A percentile compares a stretch with the other conserved stretches of the same genome.
Conservation (phyloP, 2,113 vertebrate genomes). For the Megaleporinus macrocephalus region DNA sequence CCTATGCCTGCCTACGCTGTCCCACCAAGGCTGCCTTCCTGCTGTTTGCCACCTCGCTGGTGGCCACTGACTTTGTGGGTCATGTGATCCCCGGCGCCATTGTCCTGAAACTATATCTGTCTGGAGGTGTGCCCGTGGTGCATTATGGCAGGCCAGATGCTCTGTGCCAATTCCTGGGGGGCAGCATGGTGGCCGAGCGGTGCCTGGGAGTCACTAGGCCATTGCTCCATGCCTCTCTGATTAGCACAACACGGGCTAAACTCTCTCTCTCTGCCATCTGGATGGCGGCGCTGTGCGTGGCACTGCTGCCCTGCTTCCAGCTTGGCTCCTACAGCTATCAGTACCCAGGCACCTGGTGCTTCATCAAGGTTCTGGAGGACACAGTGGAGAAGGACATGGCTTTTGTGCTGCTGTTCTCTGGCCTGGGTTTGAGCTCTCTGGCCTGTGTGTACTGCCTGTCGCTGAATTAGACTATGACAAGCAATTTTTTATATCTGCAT, state of each 20-base stretch:
- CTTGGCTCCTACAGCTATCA: conserved; percentile 85
- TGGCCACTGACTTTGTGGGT: conserved; percentile 84
- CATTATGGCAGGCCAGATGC: conserved; percentile 67
- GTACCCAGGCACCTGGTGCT: conserved; percentile 87
- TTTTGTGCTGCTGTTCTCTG: conserved; percentile 83
- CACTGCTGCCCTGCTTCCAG: conserved; percentile 80
- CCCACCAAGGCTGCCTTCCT: conserved; percentile 88
- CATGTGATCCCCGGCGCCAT: conserved; percentile 86
- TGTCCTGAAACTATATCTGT: conserved; percentile 82
- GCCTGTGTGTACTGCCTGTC: too few relatives aligned
- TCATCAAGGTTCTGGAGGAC: conserved; percentile 77
- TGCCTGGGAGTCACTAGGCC: conserved; percentile 87
- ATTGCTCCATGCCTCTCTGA: conserved; percentile 80
- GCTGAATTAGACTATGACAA: too few relatives aligned
- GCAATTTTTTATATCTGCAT: too few relatives aligned
- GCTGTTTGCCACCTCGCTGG: conserved; percentile 83
- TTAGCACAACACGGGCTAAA: conserved; percentile 81
- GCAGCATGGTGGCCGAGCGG: conserved; percentile 88
- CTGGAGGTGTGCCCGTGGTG: conserved; percentile 49
- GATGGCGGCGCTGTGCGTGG: conserved; percentile 78
- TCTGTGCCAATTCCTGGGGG: conserved; percentile 86
- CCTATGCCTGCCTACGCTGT: conserved; percentile 77
- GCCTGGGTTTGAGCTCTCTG: conserved; percentile 81
- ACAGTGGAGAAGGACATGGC: conserved; percentile 72
- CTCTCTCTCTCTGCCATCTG: conserved; percentile 75